Conservation (phyloP, 2,797 vertebrate species). For the Ceryle rudis region DNA sequence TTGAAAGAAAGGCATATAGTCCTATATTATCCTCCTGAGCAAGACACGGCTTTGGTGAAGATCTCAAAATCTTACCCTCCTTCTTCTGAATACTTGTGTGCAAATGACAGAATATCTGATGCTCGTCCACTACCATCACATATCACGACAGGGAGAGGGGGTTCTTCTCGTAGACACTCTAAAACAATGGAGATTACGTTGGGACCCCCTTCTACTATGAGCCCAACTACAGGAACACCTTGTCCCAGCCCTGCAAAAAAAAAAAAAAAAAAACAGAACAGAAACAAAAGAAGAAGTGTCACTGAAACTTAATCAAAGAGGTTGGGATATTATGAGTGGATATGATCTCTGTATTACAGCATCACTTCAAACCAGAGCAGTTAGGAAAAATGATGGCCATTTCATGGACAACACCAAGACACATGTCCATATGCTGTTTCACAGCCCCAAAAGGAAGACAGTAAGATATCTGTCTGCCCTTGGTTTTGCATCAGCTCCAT, state of each 20-base stretch:
- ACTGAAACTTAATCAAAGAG: not conserved
- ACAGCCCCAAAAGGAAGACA: not conserved
- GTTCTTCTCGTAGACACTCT: conserved; percentile 94
- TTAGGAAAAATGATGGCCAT: not conserved
- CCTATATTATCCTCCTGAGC: not conserved
- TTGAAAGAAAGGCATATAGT: not conserved
- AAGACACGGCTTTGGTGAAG: not conserved
- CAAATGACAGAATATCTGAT: conserved; percentile 95
- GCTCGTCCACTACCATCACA: conserved; percentile 96
- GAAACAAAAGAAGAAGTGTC: not conserved
- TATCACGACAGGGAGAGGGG: conserved; percentile 94
- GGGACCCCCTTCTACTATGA: conserved; percentile 96
- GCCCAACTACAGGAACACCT: conserved; percentile 94
- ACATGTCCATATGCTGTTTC: not conserved
- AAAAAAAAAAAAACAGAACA: not conserved
- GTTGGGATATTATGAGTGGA: not conserved
- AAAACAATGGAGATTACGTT: conserved; percentile 94
- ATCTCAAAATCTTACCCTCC: conserved; percentile 86
- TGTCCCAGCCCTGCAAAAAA: conserved; percentile 90
- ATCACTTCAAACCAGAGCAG: not conserved
- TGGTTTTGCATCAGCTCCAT: not conserved
- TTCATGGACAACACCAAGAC: not conserved
- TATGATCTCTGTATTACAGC: not conserved
- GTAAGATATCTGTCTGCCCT: not conserved
- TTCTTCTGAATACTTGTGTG: conserved; percentile 95